phyloP scores from a whole-genome alignment of 2,113 vertebrate genomes.

The Chaetorhynchus papuensis region DNA sequence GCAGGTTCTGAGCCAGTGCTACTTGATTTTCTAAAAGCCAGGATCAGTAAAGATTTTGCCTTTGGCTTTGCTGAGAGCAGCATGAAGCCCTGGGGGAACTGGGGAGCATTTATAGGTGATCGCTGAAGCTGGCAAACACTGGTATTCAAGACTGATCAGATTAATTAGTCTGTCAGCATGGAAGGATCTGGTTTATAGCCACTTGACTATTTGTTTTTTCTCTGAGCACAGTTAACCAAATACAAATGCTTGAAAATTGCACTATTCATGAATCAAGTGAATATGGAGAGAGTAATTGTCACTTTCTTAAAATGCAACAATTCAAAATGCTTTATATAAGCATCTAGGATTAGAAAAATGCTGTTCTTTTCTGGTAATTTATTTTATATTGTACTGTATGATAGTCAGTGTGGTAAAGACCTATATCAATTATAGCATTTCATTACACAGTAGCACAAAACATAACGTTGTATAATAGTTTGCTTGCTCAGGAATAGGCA shows the following conservation, averaged over 20 bases:
- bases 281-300: conserved; percentile 41
- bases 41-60: background rate
- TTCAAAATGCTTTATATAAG: conserved; percentile 31
- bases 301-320: conserved; percentile 37
- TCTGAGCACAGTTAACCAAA: conserved; percentile 28
- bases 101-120: background rate
- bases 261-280: conserved; percentile 48
- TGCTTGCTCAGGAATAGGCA: background rate
- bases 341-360: conserved; percentile 44
- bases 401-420: conserved; percentile 28
- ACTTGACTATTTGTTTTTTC: conserved; percentile 37
- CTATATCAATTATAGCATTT: conserved; percentile 52
- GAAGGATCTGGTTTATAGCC: conserved; percentile 43
- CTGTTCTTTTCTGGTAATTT: conserved; percentile 48
- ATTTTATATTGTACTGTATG: conserved; percentile 43
- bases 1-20: background rate
- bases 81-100: background rate
- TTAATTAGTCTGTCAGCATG: conserved; percentile 52
- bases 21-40: background rate
- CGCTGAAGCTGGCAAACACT: background rate
- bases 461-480: background rate
- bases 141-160: conserved; percentile 20
- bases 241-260: conserved; percentile 39
- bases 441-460: conserved; percentile 45
- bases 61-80: background rate